Evolutionary conservation across 2,888 invertebrate genomes (phyloP).

Genomic region (Hanleya hanleyi): DNA sequence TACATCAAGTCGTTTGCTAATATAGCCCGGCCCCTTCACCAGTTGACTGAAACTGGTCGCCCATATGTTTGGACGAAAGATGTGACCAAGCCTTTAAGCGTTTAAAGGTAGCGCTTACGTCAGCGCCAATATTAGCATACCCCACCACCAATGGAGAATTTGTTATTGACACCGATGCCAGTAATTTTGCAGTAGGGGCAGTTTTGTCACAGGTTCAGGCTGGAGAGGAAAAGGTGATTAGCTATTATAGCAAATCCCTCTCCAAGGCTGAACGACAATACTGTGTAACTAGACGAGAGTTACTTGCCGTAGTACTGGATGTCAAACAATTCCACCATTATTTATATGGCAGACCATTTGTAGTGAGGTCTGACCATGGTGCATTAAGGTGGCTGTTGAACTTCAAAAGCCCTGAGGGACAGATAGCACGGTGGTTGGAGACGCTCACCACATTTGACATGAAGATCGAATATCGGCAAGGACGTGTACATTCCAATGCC

Average conservation of each 20-base stretch:
- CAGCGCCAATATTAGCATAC: too few species aligned
- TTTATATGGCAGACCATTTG: slow-evolving; percentile 27
- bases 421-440: slow-evolving; percentile 35
- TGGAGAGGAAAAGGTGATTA: slow-evolving; percentile 21
- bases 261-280: slow-evolving; percentile 29
- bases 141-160: slow-evolving; percentile 17
- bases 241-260: slow-evolving; percentile 31
- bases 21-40: slow-evolving; percentile 28
- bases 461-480: slow-evolving; percentile 21
- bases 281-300: slow-evolving; percentile 30
- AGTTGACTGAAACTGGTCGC: slow-evolving; percentile 19
- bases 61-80: slow-evolving; percentile 19
- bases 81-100: slow-evolving; percentile 19
- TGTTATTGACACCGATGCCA: slow-evolving; percentile 33
- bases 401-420: slow-evolving; percentile 29
- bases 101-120: slow-evolving; percentile 1
- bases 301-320: slow-evolving; percentile 30
- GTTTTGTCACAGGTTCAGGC: slow-evolving; percentile 32
- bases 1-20: slow-evolving; percentile 26
- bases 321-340: slow-evolving; percentile 32
- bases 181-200: slow-evolving; percentile 19
- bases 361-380: slow-evolving; percentile 34
- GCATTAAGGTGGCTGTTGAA: slow-evolving; percentile 34
- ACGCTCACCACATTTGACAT: slow-evolving; percentile 24
- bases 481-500: slow-evolving; percentile 27